Conservation (phyloP, 2,888 invertebrate genomes). For the Camptogramma bilineatum region DNA sequence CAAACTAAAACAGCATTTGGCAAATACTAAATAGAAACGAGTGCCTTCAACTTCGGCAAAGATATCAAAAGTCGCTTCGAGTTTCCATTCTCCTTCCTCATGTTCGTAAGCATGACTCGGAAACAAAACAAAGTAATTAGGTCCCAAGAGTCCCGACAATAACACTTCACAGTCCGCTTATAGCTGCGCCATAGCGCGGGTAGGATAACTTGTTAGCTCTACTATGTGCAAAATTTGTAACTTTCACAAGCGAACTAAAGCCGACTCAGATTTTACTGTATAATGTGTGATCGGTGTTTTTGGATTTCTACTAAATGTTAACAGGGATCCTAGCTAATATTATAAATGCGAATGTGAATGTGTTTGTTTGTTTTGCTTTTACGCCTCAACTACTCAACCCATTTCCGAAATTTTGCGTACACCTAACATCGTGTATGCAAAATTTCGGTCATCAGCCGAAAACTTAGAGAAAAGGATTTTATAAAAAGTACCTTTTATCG, state of each 20-base stretch:
- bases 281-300: too few relatives aligned
- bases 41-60: constrained; percentile 16
- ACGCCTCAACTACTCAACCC: too few relatives aligned
- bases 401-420: too few relatives aligned
- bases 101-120: constrained; percentile 35
- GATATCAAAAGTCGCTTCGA: constrained; percentile 30
- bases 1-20: constrained; percentile 21
- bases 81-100: constrained; percentile 32
- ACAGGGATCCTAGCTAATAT: too few relatives aligned
- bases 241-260: not conserved
- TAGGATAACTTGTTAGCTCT: constrained; percentile 12
- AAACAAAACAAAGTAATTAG: constrained; percentile 47
- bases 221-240: not conserved
- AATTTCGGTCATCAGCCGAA: too few relatives aligned
- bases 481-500: too few relatives aligned
- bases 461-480: too few relatives aligned
- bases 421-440: too few relatives aligned
- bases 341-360: too few relatives aligned
- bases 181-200: constrained; percentile 25
- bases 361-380: too few relatives aligned
- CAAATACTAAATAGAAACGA: constrained; percentile 27
- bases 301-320: too few relatives aligned
- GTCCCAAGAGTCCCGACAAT: constrained; percentile 42
- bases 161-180: constrained; percentile 46
- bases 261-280: too few relatives aligned